Conservation (phyloP, 2,888 invertebrate species). For the Oxytorus armatus region DNA sequence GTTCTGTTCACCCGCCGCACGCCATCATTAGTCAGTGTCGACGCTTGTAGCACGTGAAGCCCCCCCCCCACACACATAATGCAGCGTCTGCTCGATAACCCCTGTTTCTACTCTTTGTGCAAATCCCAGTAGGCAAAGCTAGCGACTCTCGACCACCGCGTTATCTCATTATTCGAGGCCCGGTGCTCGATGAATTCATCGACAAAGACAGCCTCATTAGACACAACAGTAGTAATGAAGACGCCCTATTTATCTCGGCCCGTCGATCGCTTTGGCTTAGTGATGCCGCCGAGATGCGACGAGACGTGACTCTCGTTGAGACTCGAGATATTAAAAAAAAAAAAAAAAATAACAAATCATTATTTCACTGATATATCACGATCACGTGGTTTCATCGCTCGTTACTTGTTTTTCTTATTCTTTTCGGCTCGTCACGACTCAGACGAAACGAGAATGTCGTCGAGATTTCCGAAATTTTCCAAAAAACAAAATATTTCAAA, state of each 20-base stretch:
- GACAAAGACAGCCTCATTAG: constrained; percentile 37
- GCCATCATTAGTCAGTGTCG: constrained; percentile 85
- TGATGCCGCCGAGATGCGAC: too few relatives aligned
- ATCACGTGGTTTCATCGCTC: too few relatives aligned
- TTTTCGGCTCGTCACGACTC: too few relatives aligned
- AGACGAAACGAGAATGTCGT: too few relatives aligned
- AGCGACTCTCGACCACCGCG: constrained; percentile 56
- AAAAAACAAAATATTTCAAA: too few relatives aligned
- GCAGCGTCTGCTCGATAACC: constrained; percentile 81
- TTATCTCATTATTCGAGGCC: constrained; percentile 54
- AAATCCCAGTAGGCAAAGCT: constrained; percentile 76
- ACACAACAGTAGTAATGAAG: constrained; percentile 13
- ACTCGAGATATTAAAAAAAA: too few relatives aligned
- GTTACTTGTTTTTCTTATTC: too few relatives aligned
- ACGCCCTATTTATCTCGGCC: not conserved
- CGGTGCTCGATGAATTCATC: constrained; percentile 36
- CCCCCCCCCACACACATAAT: constrained; percentile 79
- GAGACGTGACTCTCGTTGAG: too few relatives aligned
- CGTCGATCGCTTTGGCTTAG: not conserved
- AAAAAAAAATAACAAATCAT: too few relatives aligned
- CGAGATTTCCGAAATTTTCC: too few relatives aligned
- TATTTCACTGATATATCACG: too few relatives aligned
- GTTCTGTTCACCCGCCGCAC: constrained; percentile 79
- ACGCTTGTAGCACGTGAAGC: constrained; percentile 81
- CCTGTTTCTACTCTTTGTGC: constrained; percentile 76